Percentiles rank a stretch among this genome's conserved stretches.
Evolutionary conservation across 2,888 invertebrate genomes (phyloP).

Genomic region (Andrena dorsata): DNA sequence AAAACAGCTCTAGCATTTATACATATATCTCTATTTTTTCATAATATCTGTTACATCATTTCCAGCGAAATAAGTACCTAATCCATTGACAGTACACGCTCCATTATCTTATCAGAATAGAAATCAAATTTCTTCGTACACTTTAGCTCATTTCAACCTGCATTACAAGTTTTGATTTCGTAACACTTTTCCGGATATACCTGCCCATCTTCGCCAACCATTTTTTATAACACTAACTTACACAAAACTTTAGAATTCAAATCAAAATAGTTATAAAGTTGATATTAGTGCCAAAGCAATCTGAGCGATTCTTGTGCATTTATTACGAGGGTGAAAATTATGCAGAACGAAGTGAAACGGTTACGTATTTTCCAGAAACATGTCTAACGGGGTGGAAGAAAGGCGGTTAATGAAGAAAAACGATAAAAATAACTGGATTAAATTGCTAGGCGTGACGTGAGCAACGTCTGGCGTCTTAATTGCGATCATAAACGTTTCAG

Average conservation of each 20-base stretch:
- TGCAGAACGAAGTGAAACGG: slow-evolving; percentile 6
- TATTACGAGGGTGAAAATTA: not conserved
- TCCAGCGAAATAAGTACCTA: not conserved
- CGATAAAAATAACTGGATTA: slow-evolving; percentile 73
- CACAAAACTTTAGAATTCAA: not conserved
- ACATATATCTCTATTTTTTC: no score
- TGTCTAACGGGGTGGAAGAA: slow-evolving; percentile 44
- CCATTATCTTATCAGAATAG: no score
- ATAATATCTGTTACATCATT: not conserved
- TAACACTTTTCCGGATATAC: no score
- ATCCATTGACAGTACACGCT: not conserved
- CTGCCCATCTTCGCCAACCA: not conserved
- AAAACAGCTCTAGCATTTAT: not conserved
- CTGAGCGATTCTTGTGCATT: not conserved
- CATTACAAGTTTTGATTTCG: no score
- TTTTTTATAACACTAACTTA: not conserved
- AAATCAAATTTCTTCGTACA: no score
- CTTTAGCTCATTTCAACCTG: no score
- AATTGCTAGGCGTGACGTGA: slow-evolving; percentile 74
- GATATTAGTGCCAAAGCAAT: not conserved
- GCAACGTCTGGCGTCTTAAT: slow-evolving; percentile 80
- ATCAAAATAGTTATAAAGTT: not conserved
- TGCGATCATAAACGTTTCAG: slow-evolving; percentile 75
- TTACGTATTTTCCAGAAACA: slow-evolving; percentile 25
- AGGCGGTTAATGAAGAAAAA: slow-evolving; percentile 45